Base-by-base conservation (phyloP, 2,113 vertebrate genomes). In the Ammodramus savannarum region DNA sequence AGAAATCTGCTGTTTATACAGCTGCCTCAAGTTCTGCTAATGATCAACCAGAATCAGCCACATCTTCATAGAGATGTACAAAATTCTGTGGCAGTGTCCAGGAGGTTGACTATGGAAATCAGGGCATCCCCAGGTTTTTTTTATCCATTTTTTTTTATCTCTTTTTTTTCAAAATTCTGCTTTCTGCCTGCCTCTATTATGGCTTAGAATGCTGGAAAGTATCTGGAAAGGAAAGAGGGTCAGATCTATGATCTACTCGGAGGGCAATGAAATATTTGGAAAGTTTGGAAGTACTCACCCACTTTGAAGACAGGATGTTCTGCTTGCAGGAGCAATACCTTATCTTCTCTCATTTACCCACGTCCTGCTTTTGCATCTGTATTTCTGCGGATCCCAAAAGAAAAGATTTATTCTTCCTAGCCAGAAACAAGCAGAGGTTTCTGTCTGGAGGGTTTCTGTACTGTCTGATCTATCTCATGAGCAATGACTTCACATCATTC, bases 1-100 rank as follows among this genome's bases (percentile, higher is more conserved):
- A 92, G 72, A 94, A 94, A 81, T 88, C 63, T 71, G 75, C 75
- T 95, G 90, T 96, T 96, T 97, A 83, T 93, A 88, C 91, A 96
- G 93, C 85, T 97, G 91, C 85, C 78, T 46, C 52, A 80, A 69
- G 68, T 85, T 72, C 93, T 91, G 75, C 87, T 95, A 92, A 94
- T 82, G 69, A 91, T 75, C 74, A 89, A 46, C 68, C 51, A 91
- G 52, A 75, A 86, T 34, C 41, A 13, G 79, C 57, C 76, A 75
- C 65, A 65, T 94, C 65, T 78, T 93, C 49, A 29, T 32, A 32
- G 63, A 90, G 79, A 88, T n/a, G 52, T 32, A 67, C 72, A 88
- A 88, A 95, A 91, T 41, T 93, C 52, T 74, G 36, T 52, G n/a
- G 39, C 74, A 63, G 52, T 49, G 25, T 90, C 63, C n/a, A 2